A percentile compares a stretch with the other conserved stretches of the same genome.
Conservation (phyloP, 92 coral and sea anemone species). For the Umimayanthus kanabou region DNA sequence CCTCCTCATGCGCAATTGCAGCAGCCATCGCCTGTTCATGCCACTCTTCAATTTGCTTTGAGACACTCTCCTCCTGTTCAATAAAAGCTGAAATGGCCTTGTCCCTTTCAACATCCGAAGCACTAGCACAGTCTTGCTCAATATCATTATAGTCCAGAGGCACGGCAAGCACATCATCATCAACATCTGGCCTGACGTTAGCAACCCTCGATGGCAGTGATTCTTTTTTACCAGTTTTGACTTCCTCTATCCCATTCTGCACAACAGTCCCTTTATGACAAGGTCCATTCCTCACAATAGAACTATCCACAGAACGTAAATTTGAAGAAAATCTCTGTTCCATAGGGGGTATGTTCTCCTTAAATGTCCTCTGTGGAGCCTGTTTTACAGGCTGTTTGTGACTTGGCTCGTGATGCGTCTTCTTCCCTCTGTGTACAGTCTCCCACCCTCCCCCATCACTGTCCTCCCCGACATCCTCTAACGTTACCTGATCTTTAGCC, state of each 20-base stretch:
- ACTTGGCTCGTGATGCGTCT: conserved; percentile 45
- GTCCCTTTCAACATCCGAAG: conserved; percentile 87
- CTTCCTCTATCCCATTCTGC: conserved; percentile 3
- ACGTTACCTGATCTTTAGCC: background rate
- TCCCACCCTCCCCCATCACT: conserved; percentile 96
- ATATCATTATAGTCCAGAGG: conserved; percentile 67
- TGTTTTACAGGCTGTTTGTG: background rate
- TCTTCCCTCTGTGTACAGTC: conserved; percentile 89
- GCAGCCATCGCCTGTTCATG: conserved; percentile 88
- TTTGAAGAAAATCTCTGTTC: background rate
- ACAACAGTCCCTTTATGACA: background rate
- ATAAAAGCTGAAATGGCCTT: conserved; percentile 94
- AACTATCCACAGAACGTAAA: background rate
- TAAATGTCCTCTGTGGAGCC: conserved; percentile 25
- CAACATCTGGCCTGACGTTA: conserved; percentile 36
- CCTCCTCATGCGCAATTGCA: conserved; percentile 91
- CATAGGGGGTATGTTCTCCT: conserved; percentile 24
- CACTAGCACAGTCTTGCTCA: conserved; percentile 68
- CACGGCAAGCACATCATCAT: conserved; percentile 62
- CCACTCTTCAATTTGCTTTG: conserved; percentile 82
- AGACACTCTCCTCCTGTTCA: conserved; percentile 82
- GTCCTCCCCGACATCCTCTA: conserved; percentile 56
- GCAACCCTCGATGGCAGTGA: background rate
- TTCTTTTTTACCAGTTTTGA: background rate
- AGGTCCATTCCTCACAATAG: conserved; percentile 2